phyloP scores from a whole-genome alignment of 92 coral and sea anemone species.

The Phymanthus crucifer region DNA sequence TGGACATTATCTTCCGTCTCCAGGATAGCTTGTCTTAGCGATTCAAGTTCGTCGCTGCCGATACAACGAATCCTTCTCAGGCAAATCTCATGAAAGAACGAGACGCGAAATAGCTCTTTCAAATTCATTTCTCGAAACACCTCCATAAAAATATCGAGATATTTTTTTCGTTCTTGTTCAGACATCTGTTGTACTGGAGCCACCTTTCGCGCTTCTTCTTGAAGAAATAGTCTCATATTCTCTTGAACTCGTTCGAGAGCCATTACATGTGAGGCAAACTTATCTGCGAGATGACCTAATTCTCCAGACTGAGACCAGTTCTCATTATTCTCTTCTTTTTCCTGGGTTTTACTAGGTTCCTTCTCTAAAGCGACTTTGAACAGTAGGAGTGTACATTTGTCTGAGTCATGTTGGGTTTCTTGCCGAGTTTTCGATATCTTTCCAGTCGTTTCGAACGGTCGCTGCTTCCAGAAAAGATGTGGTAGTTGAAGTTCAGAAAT shows the following conservation, averaged over 20 bases:
- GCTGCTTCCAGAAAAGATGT: not conserved
- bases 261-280: not conserved
- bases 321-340: not conserved
- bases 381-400: not conserved
- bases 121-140: not conserved
- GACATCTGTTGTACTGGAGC: not conserved
- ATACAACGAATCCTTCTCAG: not conserved
- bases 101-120: not conserved
- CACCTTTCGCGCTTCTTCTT: not conserved
- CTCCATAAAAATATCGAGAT: not conserved
- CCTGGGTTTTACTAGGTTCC: not conserved
- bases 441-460: not conserved
- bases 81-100: not conserved
- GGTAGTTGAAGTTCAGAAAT: conserved; percentile 1
- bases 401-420: not conserved
- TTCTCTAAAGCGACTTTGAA: not conserved
- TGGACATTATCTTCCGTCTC: not conserved
- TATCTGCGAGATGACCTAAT: not conserved
- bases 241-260: not conserved
- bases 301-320: not conserved
- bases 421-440: not conserved
- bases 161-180: not conserved
- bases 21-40: not conserved
- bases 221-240: not conserved
- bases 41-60: not conserved